Evolutionary conservation across 2,888 invertebrate genomes (phyloP), one percentile per base, ranked within the genome.

Genomic region (Eumerus sabulonum): DNA sequence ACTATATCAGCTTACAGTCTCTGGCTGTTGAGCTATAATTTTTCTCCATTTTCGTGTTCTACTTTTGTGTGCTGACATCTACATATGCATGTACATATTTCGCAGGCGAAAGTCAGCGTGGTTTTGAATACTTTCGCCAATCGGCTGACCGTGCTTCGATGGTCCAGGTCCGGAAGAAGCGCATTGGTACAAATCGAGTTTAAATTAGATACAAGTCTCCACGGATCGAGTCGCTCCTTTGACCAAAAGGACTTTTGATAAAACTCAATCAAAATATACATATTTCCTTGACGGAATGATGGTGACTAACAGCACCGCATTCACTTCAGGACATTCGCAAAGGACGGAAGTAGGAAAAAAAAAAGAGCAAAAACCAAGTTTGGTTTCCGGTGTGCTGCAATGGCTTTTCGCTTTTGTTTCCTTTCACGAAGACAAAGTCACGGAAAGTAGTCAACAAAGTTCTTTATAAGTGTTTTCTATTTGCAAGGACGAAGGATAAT

Each of bases 1-100:
- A 77, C 62, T 56, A 66, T 63, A 66, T 77, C 57, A 62, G 72
- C 67, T 77, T 59, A 76, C 66, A 60, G 71, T 71, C 50, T 66
- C 51, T 64, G 59, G 42, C 36, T 62, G 42, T 17, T 18, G 45
- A n/a, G n/a, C n/a, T 60, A 47, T 2, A 27, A 4, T 27, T 27
- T 27, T 27, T 27, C 7, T 27, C 5, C 44, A 13, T 48, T 47
- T 47, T 48, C 59, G 35, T 7, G 38, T 19, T 1, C 19, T 27
- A 1, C 27, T 12, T 1, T 1, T 19, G 7, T 5, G 40, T 36
- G 44, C 44, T 44, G 56, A 53, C 18, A 54, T 51, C 60, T 60
- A n/a, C n/a, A n/a, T n/a, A n/a, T n/a, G n/a, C n/a, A 42, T 67
- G 59, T 12, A 4, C 12, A 62, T 48, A 66, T 59, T 54, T 66